Conservation (phyloP, 2,888 invertebrate species). For the Invenusta paracnida region DNA sequence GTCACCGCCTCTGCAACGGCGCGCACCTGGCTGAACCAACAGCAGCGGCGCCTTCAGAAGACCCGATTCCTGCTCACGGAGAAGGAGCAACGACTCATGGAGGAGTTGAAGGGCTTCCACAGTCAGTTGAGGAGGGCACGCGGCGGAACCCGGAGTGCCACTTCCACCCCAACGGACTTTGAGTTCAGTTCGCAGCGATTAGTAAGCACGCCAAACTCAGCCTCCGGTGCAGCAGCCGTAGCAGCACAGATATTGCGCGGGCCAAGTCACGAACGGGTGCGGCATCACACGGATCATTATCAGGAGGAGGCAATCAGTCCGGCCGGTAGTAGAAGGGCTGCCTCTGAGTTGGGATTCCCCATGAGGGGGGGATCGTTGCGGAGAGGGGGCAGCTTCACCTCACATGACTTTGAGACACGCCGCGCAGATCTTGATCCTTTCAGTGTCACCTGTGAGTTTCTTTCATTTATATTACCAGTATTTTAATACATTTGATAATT, state of each 20-base stretch:
- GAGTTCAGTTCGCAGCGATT: background rate
- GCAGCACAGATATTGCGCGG: too few species aligned
- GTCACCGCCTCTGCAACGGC: background rate
- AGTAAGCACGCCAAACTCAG: too few species aligned
- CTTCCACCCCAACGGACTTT: background rate
- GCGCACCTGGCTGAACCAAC: background rate
- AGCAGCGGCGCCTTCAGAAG: background rate
- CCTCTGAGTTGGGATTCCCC: background rate
- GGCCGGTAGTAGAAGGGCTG: background rate
- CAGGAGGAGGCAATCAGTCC: background rate
- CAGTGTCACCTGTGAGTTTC: too few species aligned
- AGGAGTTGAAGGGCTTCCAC: background rate
- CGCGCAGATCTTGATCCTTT: background rate
- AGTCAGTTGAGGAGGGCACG: background rate
- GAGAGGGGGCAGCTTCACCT: background rate
- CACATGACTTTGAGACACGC: too few species aligned
- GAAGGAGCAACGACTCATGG: conserved; percentile 9
- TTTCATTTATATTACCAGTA: too few species aligned
- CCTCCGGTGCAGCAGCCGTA: background rate
- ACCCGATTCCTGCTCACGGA: background rate
- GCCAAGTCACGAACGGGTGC: background rate
- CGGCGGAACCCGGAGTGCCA: background rate
- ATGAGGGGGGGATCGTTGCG: background rate
- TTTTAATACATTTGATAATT: too few species aligned
- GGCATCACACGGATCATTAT: too few species aligned